These are phyloP conservation scores for Erpetoichthys calabaricus DNA, from an alignment of 2,797 vertebrate genomes.

Conservation along the genomic window DNA sequence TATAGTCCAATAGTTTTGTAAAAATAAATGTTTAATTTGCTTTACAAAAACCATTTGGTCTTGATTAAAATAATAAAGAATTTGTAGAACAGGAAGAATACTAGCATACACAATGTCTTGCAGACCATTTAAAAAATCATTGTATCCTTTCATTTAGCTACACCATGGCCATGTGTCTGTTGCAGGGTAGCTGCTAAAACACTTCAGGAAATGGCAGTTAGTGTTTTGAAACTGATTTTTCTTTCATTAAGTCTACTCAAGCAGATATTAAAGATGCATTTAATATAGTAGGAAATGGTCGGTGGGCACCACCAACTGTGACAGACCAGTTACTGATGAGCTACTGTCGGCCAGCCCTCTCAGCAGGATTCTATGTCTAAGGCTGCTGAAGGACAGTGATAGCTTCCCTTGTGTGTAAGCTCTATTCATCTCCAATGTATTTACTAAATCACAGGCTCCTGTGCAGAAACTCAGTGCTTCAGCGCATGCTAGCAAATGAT, in stretches of 20 bases:
- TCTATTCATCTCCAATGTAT: conserved; percentile 69
- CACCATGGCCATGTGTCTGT: conserved; percentile 20
- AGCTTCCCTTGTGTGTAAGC: conserved; percentile 59
- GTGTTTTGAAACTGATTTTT: conserved; percentile 56
- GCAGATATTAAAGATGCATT: conserved; percentile 71
- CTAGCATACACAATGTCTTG: neutral
- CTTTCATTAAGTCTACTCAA: conserved; percentile 65
- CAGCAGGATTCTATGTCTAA: conserved; percentile 62
- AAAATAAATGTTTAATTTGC: too few relatives aligned
- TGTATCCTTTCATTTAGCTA: neutral
- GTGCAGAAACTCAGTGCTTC: conserved; percentile 74
- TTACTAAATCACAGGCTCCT: conserved; percentile 89
- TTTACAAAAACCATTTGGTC: too few relatives aligned
- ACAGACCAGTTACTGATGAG: conserved; percentile 69
- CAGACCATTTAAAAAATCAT: neutral
- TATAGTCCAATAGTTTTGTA: too few relatives aligned
- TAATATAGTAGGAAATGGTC: conserved; percentile 58
- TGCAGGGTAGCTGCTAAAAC: conserved; percentile 37
- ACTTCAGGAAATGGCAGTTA: conserved; percentile 50
- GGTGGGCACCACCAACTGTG: conserved; percentile 62
- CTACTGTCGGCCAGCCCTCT: conserved; percentile 58
- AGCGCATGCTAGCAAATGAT: conserved; percentile 94
- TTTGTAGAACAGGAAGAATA: too few relatives aligned
- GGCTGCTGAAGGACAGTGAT: conserved; percentile 67
- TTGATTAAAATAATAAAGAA: too few relatives aligned